Percentiles rank a stretch among this genome's conserved stretches.
Conservation (phyloP, 2,797 vertebrate genomes). For the Decapterus maruadsi region DNA sequence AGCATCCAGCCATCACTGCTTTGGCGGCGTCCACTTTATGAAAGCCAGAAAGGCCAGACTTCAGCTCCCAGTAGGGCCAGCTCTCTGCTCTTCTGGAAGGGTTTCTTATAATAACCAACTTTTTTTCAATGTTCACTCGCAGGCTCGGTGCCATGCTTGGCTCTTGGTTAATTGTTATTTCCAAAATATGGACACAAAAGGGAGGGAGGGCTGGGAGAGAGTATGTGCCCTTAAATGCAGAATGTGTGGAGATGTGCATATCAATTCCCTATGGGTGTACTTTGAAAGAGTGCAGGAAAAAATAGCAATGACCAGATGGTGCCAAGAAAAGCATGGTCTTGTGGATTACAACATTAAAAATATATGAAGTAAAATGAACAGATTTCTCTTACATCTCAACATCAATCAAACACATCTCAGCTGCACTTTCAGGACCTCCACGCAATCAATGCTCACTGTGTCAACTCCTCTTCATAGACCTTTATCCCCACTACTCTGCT, state of each 20-base stretch:
- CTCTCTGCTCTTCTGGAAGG: conserved; percentile 37
- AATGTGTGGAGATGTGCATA: conserved; percentile 3
- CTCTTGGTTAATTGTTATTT: conserved; percentile 42
- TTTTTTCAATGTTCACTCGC: conserved; percentile 28
- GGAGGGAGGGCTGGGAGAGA: background rate
- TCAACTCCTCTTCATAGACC: conserved; percentile 26
- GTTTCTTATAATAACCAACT: conserved; percentile 36
- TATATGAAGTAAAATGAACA: conserved; percentile 18
- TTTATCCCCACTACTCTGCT: conserved; percentile 17
- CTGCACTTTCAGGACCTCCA: conserved; percentile 16
- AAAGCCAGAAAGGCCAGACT: conserved; percentile 52
- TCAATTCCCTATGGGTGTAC: conserved; percentile 4
- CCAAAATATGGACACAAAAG: conserved; percentile 1
- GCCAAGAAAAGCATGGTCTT: background rate
- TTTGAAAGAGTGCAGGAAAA: conserved; percentile 32
- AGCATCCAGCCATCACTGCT: conserved; percentile 65
- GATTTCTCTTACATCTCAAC: background rate
- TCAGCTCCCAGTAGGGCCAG: conserved; percentile 43
- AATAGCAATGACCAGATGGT: background rate
- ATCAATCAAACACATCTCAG: conserved; percentile 28
- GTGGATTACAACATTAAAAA: conserved; percentile 30
- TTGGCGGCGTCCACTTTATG: conserved; percentile 49
- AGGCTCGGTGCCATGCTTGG: background rate
- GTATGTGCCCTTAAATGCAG: background rate
- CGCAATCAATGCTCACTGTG: background rate